Percentiles rank a stretch among this genome's conserved stretches.
Evolutionary conservation across 2,888 invertebrate genomes (phyloP).

Genomic region (Lochmaea capreae): DNA sequence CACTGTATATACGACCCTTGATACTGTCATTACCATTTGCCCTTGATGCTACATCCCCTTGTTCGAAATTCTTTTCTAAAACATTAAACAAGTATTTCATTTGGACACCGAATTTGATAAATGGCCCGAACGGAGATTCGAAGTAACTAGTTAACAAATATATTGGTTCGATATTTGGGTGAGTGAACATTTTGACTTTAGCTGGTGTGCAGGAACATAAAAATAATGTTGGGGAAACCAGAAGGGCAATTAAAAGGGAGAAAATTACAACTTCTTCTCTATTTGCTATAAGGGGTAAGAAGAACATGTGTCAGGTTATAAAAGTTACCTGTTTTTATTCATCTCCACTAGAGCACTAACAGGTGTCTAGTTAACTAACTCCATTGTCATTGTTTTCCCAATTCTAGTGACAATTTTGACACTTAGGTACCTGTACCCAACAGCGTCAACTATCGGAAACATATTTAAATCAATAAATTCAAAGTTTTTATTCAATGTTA

Average conservation of each 20-base stretch:
- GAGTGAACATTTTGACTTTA: slow-evolving; percentile 14
- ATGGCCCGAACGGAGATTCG: slow-evolving; percentile 43
- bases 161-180: slow-evolving; percentile 13
- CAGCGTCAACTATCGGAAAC: too few species aligned
- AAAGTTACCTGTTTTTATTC: too few species aligned
- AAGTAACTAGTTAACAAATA: slow-evolving; percentile 6
- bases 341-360: too few species aligned
- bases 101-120: slow-evolving; percentile 49
- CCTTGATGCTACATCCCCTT: slow-evolving; percentile 19
- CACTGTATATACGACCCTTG: slow-evolving; percentile 10
- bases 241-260: neutral
- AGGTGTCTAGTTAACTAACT: too few species aligned
- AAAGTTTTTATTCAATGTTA: neutral
- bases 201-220: slow-evolving; percentile 8
- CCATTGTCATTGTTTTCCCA: too few species aligned
- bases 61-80: slow-evolving; percentile 53
- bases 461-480: too few species aligned
- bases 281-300: too few species aligned
- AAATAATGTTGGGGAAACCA: slow-evolving; percentile 4
- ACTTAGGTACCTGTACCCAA: too few species aligned
- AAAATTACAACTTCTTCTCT: neutral
- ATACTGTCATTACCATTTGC: slow-evolving; percentile 3
- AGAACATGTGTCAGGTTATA: too few species aligned
- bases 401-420: too few species aligned
- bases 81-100: slow-evolving; percentile 57